These are phyloP conservation scores for Malurus leucopterus DNA, from an alignment of 2,797 vertebrate species.

Conservation along the genomic window DNA sequence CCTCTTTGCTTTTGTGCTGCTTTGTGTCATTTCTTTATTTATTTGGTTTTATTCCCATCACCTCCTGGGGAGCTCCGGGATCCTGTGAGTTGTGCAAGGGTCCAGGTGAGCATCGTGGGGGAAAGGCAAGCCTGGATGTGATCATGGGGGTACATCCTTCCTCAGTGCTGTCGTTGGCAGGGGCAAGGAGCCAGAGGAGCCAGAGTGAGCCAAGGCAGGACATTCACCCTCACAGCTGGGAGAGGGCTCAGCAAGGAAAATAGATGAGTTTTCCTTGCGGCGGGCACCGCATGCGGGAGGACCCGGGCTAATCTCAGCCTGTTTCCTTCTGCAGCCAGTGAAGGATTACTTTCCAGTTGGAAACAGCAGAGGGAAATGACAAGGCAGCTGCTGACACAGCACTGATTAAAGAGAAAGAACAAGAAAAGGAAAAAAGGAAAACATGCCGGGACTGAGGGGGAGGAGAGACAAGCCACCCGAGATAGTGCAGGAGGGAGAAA, in stretches of 20 bases:
- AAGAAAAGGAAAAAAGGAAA: background rate
- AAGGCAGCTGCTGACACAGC: conserved; percentile 49
- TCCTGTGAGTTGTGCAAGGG: background rate
- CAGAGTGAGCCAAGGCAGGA: background rate
- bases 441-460: background rate
- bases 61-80: background rate
- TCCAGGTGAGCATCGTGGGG: background rate
- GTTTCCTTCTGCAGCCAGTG: background rate
- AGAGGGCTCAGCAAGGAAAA: background rate
- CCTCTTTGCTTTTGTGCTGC: background rate
- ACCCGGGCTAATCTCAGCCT: background rate
- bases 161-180: background rate
- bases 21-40: background rate
- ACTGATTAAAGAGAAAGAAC: background rate
- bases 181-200: background rate
- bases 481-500: background rate
- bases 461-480: background rate
- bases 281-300: background rate
- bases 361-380: background rate
- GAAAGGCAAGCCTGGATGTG: background rate
- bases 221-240: background rate
- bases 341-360: conserved; percentile 24
- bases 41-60: background rate
- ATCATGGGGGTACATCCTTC: background rate
- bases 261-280: background rate